Base-by-base conservation (phyloP, 2,888 invertebrate genomes). In the Patella ulyssiponensis region DNA sequence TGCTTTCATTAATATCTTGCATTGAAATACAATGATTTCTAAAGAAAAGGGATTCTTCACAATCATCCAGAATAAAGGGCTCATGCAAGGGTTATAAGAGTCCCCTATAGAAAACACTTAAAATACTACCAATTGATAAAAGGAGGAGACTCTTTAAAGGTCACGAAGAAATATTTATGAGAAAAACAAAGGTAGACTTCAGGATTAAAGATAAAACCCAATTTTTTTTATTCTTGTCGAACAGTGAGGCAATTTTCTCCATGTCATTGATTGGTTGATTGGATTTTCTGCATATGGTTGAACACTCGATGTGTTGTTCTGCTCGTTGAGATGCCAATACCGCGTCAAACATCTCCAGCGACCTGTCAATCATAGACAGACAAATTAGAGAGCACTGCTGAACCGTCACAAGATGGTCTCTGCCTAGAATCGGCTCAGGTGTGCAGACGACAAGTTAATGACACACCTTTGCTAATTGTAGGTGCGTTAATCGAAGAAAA, bases 241-340 rank as follows among this genome's bases (percentile, higher is more conserved):
- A 23, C 23, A 23, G 23, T 20, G 64, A 20, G 64, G 23, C 23
- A 64, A 64, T 64, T 64, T 64, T 64, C 64, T 23, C 14, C 23
- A 64, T 64, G 20, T 64, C 23, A 11, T 23, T 64, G 64, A 23
- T 23, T 23, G 23, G 20, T 64, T 64, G 64, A 64, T 64, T 64
- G 64, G 64, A 64, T 64, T 64, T 64, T 20, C 12, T 64, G 64
- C 64, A 64, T 64, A 64, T 64, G 64, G 64, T 64, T 58, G 12
- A 64, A 64, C 64, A 64, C 64, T 64, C 4, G 64, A 64, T 23
- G 64, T 64, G 64, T 64, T 64, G 20, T 64, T 23, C 64, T 64
- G 14, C 64, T 64, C 64, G 64, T 64, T 64, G 64, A 64, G 64
- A 11, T 64, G 64, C 23, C 64, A 64, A 64, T 64, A 23, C 23